These are phyloP conservation scores for Polydrusus cervinus DNA, from an alignment of 2,888 invertebrate genomes.

Conservation along the genomic window DNA sequence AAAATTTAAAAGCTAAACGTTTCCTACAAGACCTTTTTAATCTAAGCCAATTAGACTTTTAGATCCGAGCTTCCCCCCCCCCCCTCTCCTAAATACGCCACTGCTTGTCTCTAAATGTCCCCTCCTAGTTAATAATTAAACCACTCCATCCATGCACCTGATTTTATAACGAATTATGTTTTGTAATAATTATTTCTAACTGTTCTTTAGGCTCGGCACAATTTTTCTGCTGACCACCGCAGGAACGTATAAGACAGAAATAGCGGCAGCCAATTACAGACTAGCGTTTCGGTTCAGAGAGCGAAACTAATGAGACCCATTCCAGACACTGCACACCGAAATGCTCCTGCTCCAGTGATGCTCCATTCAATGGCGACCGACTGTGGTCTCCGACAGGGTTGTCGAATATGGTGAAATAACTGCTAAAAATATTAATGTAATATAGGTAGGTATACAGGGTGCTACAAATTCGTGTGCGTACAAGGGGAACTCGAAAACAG, in stretches of 20 bases:
- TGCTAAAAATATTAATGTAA: background rate
- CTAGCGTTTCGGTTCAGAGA: conserved; percentile 38
- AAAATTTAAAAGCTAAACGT: too few species aligned
- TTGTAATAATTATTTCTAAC: conserved; percentile 21
- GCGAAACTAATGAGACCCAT: conserved; percentile 48
- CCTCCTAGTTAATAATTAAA: too few species aligned
- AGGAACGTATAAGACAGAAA: conserved; percentile 20
- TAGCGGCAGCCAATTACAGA: conserved; percentile 40
- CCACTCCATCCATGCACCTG: too few species aligned
- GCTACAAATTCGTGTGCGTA: too few species aligned
- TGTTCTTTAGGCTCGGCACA: conserved; percentile 21
- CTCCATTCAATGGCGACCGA: conserved; percentile 7
- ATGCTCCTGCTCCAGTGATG: conserved; percentile 23
- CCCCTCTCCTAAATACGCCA: too few species aligned
- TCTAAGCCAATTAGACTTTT: too few species aligned
- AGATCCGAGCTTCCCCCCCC: too few species aligned
- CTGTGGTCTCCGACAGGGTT: background rate
- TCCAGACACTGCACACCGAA: conserved; percentile 44
- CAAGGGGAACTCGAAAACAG: too few species aligned
- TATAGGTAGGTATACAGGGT: too few species aligned
- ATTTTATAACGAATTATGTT: background rate
- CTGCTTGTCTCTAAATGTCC: too few species aligned
- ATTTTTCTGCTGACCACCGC: conserved; percentile 31
- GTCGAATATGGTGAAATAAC: background rate
- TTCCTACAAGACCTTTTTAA: too few species aligned